These are phyloP conservation scores for Labeo catla DNA, from an alignment of 2,113 vertebrate genomes.

Conservation along the genomic window DNA sequence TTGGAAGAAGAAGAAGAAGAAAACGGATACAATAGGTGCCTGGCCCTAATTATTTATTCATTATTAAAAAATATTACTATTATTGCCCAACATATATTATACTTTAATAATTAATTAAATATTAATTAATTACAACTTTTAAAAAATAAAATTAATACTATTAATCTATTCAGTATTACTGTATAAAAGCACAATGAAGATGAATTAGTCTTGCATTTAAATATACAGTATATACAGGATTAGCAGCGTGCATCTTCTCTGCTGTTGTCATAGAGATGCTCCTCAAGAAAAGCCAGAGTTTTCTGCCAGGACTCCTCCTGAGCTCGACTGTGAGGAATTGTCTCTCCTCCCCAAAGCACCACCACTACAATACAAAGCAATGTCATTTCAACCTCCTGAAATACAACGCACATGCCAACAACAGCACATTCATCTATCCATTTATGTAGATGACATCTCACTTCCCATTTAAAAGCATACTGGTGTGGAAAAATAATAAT, in stretches of 20 bases:
- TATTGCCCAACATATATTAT: no score
- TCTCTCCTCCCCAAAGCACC: conserved; percentile 72
- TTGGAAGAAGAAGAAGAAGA: no score
- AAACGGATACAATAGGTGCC: no score
- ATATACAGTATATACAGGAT: neutral
- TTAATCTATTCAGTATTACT: neutral
- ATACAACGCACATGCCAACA: neutral
- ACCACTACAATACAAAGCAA: conserved; percentile 57
- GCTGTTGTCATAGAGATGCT: conserved; percentile 62
- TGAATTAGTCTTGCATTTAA: neutral
- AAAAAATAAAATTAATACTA: neutral
- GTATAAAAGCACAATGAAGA: neutral
- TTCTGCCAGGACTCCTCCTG: conserved; percentile 77
- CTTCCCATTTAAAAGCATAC: no score
- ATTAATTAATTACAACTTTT: neutral
- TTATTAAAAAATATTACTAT: no score
- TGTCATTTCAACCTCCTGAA: neutral
- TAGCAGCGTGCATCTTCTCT: neutral
- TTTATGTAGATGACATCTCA: neutral
- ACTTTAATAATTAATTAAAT: no score
- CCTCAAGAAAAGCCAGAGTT: conserved; percentile 68
- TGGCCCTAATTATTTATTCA: no score
- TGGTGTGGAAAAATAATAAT: neutral
- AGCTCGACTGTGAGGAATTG: conserved; percentile 59
- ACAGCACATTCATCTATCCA: neutral